phyloP scores from a whole-genome alignment of 2,888 invertebrate genomes.

The Hyalella azteca region DNA sequence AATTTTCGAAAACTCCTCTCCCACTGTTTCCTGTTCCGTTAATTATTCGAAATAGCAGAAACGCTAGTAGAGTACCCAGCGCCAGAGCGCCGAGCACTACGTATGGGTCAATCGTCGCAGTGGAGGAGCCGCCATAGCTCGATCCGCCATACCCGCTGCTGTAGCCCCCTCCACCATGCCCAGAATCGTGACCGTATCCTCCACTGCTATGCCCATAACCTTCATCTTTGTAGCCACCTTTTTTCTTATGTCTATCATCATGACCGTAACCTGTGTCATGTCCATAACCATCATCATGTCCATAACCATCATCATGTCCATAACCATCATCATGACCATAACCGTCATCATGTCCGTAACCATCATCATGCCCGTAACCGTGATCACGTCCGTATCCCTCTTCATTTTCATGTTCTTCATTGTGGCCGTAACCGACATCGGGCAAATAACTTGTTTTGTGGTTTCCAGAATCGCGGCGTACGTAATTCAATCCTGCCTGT shows the following conservation, averaged over 20 bases:
- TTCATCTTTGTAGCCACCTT: slow-evolving; percentile 26
- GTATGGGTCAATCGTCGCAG: slow-evolving; percentile 44
- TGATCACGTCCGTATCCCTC: neutral
- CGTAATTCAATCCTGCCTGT: neutral
- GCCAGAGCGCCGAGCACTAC: slow-evolving; percentile 46
- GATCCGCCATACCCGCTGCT: slow-evolving; percentile 15
- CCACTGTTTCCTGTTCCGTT: slow-evolving; percentile 40
- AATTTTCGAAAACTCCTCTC: slow-evolving; percentile 42
- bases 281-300: neutral
- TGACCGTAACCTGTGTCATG: neutral
- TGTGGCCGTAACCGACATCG: neutral
- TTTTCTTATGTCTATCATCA: neutral
- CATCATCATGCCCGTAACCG: slow-evolving; percentile 16
- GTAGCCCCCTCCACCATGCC: neutral
- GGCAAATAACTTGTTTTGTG: too few relatives aligned
- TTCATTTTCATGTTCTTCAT: neutral
- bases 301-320: neutral
- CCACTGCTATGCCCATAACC: slow-evolving; percentile 15
- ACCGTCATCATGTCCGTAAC: neutral
- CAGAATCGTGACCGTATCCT: slow-evolving; percentile 21
- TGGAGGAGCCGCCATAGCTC: neutral
- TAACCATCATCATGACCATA: slow-evolving; percentile 22
- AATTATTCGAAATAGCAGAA: slow-evolving; percentile 42
- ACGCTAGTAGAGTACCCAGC: slow-evolving; percentile 42
- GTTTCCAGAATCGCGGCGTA: neutral